Evolutionary conservation across 2,113 vertebrate species (phyloP), one percentile per base, ranked within the genome.

Genomic region (Chamaea fasciata): DNA sequence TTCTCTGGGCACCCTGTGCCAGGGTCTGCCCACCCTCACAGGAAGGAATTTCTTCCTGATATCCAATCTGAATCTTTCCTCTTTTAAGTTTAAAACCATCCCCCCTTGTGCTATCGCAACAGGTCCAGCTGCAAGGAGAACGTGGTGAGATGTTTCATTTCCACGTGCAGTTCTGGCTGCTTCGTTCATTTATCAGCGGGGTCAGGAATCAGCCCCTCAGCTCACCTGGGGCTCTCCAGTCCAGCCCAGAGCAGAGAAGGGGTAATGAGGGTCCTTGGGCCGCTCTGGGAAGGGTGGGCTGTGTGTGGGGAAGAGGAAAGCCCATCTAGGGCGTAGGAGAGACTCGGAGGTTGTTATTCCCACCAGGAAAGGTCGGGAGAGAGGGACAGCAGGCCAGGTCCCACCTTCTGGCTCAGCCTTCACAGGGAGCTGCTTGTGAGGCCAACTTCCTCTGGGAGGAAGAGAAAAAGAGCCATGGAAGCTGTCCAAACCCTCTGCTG

Each of bases 371-470:
- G 64, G 44, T 41, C 3, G 1, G 83, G 68, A 70, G 39, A 79
- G 41, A 5, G 1, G 57, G 79, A 53, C 49, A 46, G 30, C 65
- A 16, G 73, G 60, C 17, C 11, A 55, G 7, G 31, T 69, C 93
- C 30, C 1, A 62, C 30, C 64, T 89, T 39, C 76, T 81, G 70
- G 85, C 59, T 68, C 41, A 27, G 90, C 23, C 90, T 68, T 73
- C 79, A 8, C 42, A 39, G 88, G 84, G 81, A 93, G 74, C 12
- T 82, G 77, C 84, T 89, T 18, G 76, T 46, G 49, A 68, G 78
- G 67, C 73, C 17, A n/a, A 50, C 74, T 93, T 96, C 88, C 95
- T 88, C 75, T 50, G 75, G 93, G 74, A 93, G 92, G 90, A 87
- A 94, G 89, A 74, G 87, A 79, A 18, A 62, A 35, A 35, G 70